Conservation (phyloP, 1,140 invertebrate genomes). For the Sarcophaga bullata region DNA sequence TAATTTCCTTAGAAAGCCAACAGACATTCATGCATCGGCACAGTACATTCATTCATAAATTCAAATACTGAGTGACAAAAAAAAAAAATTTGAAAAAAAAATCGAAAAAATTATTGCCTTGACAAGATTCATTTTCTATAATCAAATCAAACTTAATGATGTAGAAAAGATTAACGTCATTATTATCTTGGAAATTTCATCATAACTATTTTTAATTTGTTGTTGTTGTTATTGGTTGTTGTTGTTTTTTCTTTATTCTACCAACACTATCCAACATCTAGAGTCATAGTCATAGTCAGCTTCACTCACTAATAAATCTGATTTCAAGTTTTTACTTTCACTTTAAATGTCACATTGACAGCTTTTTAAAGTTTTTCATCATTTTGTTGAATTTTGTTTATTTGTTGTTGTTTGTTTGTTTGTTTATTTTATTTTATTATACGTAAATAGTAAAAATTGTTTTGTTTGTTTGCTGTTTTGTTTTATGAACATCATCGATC, state of each 20-base stretch:
- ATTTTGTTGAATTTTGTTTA: constrained; percentile 29
- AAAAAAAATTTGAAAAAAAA: too few species aligned
- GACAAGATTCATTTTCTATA: background rate
- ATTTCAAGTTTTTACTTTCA: constrained; percentile 39
- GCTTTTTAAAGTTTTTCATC: constrained; percentile 39
- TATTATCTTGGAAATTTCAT: background rate
- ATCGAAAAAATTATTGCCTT: background rate
- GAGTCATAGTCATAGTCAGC: background rate
- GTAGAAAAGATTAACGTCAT: constrained; percentile 16
- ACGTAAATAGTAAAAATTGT: constrained; percentile 6
- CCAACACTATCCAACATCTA: too few species aligned
- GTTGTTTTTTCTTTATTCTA: background rate
- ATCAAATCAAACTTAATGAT: background rate
- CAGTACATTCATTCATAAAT: background rate
- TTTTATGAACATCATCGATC: constrained; percentile 64
- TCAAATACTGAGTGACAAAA: background rate
- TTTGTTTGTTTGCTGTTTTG: too few species aligned
- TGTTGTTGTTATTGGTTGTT: background rate
- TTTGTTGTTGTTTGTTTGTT: constrained; percentile 41
- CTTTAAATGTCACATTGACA: constrained; percentile 37
- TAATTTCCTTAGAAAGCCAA: background rate
- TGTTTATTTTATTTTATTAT: constrained; percentile 44
- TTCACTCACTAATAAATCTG: constrained; percentile 30
- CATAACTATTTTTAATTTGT: background rate
- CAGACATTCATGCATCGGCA: too few species aligned